Evolutionary conservation across 2,888 invertebrate genomes (phyloP).

Genomic region (Atethmia centrago): DNA sequence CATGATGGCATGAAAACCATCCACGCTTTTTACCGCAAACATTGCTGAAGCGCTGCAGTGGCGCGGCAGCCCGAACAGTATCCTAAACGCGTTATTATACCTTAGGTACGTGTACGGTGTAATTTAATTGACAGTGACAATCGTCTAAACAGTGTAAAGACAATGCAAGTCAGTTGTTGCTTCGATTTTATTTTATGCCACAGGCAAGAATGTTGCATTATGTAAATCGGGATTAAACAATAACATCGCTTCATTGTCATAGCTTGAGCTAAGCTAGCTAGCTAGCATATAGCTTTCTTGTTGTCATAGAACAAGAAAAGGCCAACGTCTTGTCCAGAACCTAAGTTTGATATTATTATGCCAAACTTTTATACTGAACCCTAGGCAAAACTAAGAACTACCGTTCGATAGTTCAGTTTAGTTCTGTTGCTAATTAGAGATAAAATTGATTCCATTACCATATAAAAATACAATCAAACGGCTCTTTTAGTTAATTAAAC

Average conservation of each 20-base stretch:
- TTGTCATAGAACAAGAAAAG: neutral
- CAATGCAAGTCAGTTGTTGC: neutral
- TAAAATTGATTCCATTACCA: neutral
- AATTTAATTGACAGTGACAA: too few relatives aligned
- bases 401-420: neutral
- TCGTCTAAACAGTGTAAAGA: neutral
- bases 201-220: neutral
- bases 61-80: too few relatives aligned
- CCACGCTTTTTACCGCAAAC: too few relatives aligned
- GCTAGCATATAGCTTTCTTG: neutral
- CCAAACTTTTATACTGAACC: neutral
- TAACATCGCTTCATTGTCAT: neutral
- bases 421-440: neutral
- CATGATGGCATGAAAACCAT: too few relatives aligned
- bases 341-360: neutral
- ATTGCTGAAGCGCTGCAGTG: too few relatives aligned
- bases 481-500: neutral
- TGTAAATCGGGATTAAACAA: neutral
- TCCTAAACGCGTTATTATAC: too few relatives aligned
- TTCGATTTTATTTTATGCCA: neutral
- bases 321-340: conserved; percentile 1
- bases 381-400: conserved; percentile 3
- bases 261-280: neutral
- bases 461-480: neutral
- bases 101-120: too few relatives aligned